Evolutionary conservation across 2,113 vertebrate genomes (phyloP).

Genomic region (Tylochromis polylepis): DNA sequence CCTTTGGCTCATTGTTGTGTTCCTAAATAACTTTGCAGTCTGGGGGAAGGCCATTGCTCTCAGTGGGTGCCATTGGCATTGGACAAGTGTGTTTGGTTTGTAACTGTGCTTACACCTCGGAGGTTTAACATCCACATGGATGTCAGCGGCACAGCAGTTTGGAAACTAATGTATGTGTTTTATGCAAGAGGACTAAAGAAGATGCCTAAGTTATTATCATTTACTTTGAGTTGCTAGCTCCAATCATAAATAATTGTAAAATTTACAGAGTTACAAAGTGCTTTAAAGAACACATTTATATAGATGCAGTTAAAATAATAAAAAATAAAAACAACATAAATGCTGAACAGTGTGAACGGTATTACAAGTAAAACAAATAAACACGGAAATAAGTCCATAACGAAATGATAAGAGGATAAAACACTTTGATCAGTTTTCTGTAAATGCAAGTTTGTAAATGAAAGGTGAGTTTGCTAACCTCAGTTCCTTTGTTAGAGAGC

Average conservation of each 20-base stretch:
- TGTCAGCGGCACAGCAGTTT: neutral
- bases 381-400: neutral
- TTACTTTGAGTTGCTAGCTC: neutral
- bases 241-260: neutral
- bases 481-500: neutral
- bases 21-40: neutral
- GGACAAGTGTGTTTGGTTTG: neutral
- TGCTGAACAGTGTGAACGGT: neutral
- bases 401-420: neutral
- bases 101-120: neutral
- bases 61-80: neutral
- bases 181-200: neutral
- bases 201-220: neutral
- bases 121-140: neutral
- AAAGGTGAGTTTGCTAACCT: neutral
- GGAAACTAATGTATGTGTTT: fast-evolving
- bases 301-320: neutral
- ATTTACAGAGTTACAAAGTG: neutral
- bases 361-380: neutral
- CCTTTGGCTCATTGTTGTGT: neutral
- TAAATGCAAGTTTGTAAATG: neutral
- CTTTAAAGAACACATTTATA: neutral
- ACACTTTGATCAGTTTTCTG: neutral
- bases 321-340: neutral
- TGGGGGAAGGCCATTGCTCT: neutral